Base-by-base conservation (phyloP, 2,888 invertebrate genomes). In the Plagodis dolabraria region DNA sequence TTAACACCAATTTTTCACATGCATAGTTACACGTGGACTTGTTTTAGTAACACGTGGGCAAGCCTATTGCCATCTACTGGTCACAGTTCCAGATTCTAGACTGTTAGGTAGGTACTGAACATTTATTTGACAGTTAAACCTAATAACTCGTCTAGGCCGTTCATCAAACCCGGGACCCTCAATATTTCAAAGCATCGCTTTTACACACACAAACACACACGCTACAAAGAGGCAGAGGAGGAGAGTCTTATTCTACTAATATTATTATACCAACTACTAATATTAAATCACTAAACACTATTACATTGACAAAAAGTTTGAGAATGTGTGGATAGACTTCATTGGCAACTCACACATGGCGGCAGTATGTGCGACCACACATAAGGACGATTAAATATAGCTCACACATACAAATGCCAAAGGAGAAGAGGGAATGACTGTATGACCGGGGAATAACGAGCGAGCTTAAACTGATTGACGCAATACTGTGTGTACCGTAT, bases 311-410 rank as follows among this genome's bases (percentile, higher is more conserved):
- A 45, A 47, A 77, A 59, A 83, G 79, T 86, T 92, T 92, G 90
- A 81, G 87, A 85, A 81, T 60, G 57, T 66, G 67, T 85, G 85
- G 82, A 86, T 86, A 87, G 85, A 86, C 85, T 87, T 85, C 87
- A 89, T 89, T 89, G 88, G 91, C 82, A 86, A 85, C 89, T 74
- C 87, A 87, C 91, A 91, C 89, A 89, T 89, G 87, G 84, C 71
- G 72, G 72, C 86, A 79, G 80, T 75, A 84, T 87, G 87, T 77
- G 78, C 80, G 80, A 78, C 77, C 85, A 82, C 87, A 86, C 84
- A 83, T 81, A 83, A 73, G 74, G 81, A 79, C 80, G 85, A 85
- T 87, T 88, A 90, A 87, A 89, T 91, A 89, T 92, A 91, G 89
- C 81, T 69, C 88, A 86, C 84, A 83, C 84, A 83, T 81, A 83